Evolutionary conservation across 1,140 invertebrate genomes (phyloP).

Genomic region (Cyclina sinensis): DNA sequence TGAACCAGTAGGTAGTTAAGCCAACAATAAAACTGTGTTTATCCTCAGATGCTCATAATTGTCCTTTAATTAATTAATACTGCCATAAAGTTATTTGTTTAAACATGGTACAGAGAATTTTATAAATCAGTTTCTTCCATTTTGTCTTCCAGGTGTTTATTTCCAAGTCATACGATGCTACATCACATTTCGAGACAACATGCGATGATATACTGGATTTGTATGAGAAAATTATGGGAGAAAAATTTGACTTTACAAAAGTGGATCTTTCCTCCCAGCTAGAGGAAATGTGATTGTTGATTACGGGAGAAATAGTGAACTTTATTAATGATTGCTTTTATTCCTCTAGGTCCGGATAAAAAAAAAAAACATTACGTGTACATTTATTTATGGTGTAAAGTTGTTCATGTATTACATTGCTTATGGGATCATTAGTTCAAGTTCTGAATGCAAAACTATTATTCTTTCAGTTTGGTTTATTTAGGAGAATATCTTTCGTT

Average conservation of each 20-base stretch:
- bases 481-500: no score
- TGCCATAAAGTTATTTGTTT: neutral
- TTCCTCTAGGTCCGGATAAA: no score
- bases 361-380: no score
- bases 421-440: no score
- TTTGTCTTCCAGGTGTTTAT: constrained; percentile 90
- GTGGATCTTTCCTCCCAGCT: neutral
- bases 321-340: no score
- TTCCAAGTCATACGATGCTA: constrained; percentile 98
- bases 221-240: constrained; percentile 98
- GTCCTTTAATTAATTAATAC: neutral
- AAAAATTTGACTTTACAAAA: constrained; percentile 96
- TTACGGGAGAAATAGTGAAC: no score
- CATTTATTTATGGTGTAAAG: no score
- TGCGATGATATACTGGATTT: constrained; percentile 99
- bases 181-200: constrained; percentile 99
- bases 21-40: neutral
- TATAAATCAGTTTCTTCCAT: neutral
- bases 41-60: neutral
- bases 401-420: no score
- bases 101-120: neutral
- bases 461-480: no score
- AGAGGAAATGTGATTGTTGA: neutral
- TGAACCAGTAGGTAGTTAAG: neutral
- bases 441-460: no score